A percentile compares a stretch with the other conserved stretches of the same genome.
phyloP scores from a whole-genome alignment of 2,888 invertebrate genomes.

The Teinopalpus imperialis region DNA sequence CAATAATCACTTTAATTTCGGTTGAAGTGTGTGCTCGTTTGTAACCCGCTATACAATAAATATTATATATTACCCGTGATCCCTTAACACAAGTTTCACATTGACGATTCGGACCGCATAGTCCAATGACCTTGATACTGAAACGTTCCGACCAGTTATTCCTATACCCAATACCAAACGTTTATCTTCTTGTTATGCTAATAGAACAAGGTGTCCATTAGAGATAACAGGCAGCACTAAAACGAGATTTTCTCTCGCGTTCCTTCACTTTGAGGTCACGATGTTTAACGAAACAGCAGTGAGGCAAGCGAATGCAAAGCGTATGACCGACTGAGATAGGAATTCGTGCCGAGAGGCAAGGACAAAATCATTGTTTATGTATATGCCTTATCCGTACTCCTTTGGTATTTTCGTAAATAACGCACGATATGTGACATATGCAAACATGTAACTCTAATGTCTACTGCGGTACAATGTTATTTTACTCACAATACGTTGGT shows the following conservation, averaged over 20 bases:
- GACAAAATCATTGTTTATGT: conserved; percentile 34
- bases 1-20: no score
- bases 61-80: neutral
- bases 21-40: no score
- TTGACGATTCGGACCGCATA: neutral
- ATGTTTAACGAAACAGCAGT: conserved; percentile 31
- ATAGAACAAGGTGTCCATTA: conserved; percentile 25
- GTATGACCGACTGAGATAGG: conserved; percentile 41
- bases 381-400: neutral
- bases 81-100: neutral
- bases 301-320: conserved; percentile 45
- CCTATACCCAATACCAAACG: conserved; percentile 1
- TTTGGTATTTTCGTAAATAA: neutral
- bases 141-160: conserved; percentile 13
- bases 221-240: conserved; percentile 30
- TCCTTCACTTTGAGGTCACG: conserved; percentile 47
- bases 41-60: no score
- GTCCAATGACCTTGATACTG: conserved; percentile 23
- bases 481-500: no score
- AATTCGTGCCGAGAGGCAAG: conserved; percentile 47
- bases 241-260: conserved; percentile 47
- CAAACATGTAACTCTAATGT: no score
- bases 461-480: no score
- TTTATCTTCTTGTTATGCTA: conserved; percentile 23
- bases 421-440: neutral